phyloP scores from a whole-genome alignment of 2,888 invertebrate genomes.

The Acleris literana region DNA sequence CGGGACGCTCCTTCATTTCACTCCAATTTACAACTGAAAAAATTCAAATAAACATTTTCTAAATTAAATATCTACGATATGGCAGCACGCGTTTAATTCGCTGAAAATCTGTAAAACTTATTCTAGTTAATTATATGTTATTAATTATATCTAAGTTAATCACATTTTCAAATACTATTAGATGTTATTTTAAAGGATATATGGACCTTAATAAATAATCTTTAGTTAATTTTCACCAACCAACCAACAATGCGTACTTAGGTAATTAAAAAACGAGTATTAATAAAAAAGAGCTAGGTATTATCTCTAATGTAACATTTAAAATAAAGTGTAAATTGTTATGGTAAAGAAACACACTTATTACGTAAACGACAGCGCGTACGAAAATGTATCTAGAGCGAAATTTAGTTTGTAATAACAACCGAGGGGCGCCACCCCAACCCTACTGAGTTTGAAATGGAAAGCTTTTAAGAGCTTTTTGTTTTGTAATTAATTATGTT shows the following conservation, averaged over 20 bases:
- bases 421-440: slow-evolving; percentile 78
- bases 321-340: too few relatives aligned
- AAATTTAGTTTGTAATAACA: slow-evolving; percentile 75
- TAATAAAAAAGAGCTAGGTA: neutral
- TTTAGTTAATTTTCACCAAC: neutral
- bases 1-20: slow-evolving; percentile 83
- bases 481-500: slow-evolving; percentile 79
- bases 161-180: neutral
- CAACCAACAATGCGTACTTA: neutral
- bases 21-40: slow-evolving; percentile 83
- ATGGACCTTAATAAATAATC: too few relatives aligned
- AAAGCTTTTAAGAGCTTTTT: slow-evolving; percentile 83
- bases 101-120: neutral
- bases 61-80: slow-evolving; percentile 57
- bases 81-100: neutral
- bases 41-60: slow-evolving; percentile 76
- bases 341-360: slow-evolving; percentile 24
- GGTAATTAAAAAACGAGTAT: neutral
- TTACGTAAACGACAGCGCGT: slow-evolving; percentile 34
- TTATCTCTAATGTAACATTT: too few relatives aligned
- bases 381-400: slow-evolving; percentile 61
- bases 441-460: slow-evolving; percentile 73
- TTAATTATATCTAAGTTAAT: neutral
- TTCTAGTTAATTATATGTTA: neutral
- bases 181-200: neutral